Base-by-base conservation (phyloP, 2,888 invertebrate genomes). In the Tachina lurida region DNA sequence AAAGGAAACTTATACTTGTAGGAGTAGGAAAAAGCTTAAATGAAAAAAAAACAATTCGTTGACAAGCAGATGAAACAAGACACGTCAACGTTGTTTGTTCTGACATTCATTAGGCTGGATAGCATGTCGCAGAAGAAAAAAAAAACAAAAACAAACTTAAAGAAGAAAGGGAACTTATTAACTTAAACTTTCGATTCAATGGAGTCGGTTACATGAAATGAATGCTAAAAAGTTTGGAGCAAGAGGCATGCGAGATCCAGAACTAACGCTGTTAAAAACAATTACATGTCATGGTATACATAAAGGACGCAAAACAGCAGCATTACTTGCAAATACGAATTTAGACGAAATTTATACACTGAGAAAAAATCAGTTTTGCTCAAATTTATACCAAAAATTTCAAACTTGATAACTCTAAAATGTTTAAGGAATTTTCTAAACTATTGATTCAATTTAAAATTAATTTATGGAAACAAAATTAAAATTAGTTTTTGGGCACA, bases 121-220 rank as follows among this genome's bases (percentile, higher is more conserved):
- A 47, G 31, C 31, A 39, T 22, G 65, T 75, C 10, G 17, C 22
- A 63, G 1, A 43, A 31, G 31, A 31, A 31, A 4, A 31, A 2
- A 2, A 31, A 31, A 31, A 31, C 31, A 31, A 5, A 31, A 45
- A 74, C 39, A 52, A 47, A 62, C 47, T 67, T 3, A 39, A 39
- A n/a, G 10, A 63, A 70, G 60, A 22, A 19, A 70, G 9, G 12
- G 13, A 78, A 74, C 74, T 77, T 85, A 78, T 81, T 81, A 81
- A 81, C 68, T 81, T 70, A 78, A 74, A 74, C 78, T 78, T 84
- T 81, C 68, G 73, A 43, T 78, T 78, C 74, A 78, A 75, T 78
- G 74, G 77, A 85, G 77, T 74, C 74, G 41, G 68, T 56, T 22
- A 70, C 77, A 77, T 81, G 84, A 74, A 85, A 81, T 74, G 84